phyloP scores from a whole-genome alignment of 2,797 vertebrate species.

The Hyperoplus lanceolatus region DNA sequence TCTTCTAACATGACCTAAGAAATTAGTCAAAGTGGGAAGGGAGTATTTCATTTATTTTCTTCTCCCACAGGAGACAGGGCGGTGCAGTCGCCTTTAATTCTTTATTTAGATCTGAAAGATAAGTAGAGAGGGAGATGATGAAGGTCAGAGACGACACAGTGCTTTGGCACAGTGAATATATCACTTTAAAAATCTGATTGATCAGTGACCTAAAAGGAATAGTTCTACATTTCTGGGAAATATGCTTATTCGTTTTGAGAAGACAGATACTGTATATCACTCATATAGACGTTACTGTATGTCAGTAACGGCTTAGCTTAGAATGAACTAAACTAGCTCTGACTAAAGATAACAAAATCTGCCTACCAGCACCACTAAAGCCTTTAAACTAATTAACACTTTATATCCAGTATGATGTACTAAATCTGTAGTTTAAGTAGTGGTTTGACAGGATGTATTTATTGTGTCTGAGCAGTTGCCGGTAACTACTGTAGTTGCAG shows the following conservation, averaged over 20 bases:
- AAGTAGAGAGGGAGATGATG: constrained; percentile 16
- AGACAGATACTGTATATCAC: background rate
- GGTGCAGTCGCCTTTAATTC: constrained; percentile 27
- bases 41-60: constrained; percentile 14
- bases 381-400: background rate
- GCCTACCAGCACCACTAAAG: background rate
- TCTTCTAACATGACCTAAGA: constrained; percentile 34
- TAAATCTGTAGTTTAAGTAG: background rate
- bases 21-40: constrained; percentile 36
- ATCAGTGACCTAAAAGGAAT: background rate
- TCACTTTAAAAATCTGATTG: background rate
- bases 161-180: background rate
- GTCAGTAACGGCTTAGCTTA: background rate
- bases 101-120: constrained; percentile 49
- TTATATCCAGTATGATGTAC: background rate
- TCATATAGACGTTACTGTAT: background rate
- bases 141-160: constrained; percentile 24
- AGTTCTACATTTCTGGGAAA: background rate
- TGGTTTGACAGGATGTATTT: background rate
- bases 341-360: background rate
- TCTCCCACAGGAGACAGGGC: constrained; percentile 19
- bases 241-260: background rate
- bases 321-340: background rate
- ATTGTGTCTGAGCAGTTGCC: background rate
- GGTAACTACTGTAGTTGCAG: background rate